Evolutionary conservation across 2,888 invertebrate genomes (phyloP), one percentile per base, ranked within the genome.

Genomic region (Lysandra bellargus): DNA sequence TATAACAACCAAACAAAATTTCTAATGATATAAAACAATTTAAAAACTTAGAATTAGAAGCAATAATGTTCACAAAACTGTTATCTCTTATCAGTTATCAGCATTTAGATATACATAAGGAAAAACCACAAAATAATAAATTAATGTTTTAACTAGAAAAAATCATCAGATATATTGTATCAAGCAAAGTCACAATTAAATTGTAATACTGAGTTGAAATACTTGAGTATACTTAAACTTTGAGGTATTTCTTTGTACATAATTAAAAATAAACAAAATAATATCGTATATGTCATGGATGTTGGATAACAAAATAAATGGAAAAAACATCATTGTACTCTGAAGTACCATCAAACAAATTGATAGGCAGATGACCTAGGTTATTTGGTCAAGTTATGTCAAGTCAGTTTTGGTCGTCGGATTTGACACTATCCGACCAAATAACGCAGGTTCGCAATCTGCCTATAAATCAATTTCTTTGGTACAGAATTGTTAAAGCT

Each of bases 201-300:
- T 30, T 12, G 30, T 9, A 64, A 64, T 64, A 64, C 64, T 64
- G 12, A 30, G 12, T 30, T 64, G 64, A 30, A 64, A 64, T 64
- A 64, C 64, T 64, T 64, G 4, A 64, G 64, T 61, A 23, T 9
- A 30, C 30, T 9, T 30, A 37, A 69, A 33, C 1, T 69, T 14
- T 1, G 14, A 69, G 69, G 69, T 69, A 33, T 12, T 69, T 5
- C 4, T 33, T 69, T 69, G 69, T 30, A 64, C 33, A 4, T 4
- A 33, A 64, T 23, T 64, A 33, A 69, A 33, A 69, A 1, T 23
- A 33, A 69, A 69, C 30, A 69, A 33, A 69, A 69, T 17, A 69
- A 69, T 33, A 69, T 69, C 69, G 17, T 17, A 37, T 69, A 33
- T 69, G 69, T 69, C 69, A 69, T 69, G 69, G 69, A 69, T 69